Evolutionary conservation across 2,888 invertebrate genomes (phyloP), one percentile per base, ranked within the genome.

Genomic region (Dynastes hyllus): DNA sequence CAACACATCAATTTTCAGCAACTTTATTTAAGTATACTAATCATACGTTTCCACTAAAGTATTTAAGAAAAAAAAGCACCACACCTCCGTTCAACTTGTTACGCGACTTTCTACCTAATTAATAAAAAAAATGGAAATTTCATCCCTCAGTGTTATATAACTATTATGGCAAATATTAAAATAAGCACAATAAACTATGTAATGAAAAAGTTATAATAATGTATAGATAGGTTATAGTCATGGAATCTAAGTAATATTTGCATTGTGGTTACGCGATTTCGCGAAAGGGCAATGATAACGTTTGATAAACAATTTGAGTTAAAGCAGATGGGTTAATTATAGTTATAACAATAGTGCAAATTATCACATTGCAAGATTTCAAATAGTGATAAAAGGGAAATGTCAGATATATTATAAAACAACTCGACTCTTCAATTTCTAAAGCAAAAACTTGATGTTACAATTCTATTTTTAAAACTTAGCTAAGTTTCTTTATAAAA

Each of bases 81-180:
- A 75, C 73, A 75, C 73, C 61, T 75, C 78, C 78, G 71, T 61
- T 71, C 77, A 81, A 80, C 81, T 84, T 85, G 83, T 85, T 85
- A 85, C 81, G 84, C 85, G 84, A 84, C 83, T 85, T 85, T 84
- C 84, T 75, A 75, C 73, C 61, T 75, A 84, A 82, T 81, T 80
- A 83, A 82, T 82, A 80, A 80, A 81, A 77, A 83, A 83, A 82
- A 82, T 83, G 79, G 80, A 67, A 78, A 84, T 81, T 82, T 84
- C 85, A 86, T 85, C 84, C 85, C 84, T 87, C 85, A 85, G 81
- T 87, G 87, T 87, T 86, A 85, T 85, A 86, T 80, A 80, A 80
- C 82, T 84, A 85, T 84, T 86, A 86, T 85, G 85, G 86, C 86
- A 87, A 87, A 86, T 86, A 86, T 86, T 86, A 85, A 86, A 85